Conservation (phyloP, 23 tunicate species). For the Ascidia mentula region DNA sequence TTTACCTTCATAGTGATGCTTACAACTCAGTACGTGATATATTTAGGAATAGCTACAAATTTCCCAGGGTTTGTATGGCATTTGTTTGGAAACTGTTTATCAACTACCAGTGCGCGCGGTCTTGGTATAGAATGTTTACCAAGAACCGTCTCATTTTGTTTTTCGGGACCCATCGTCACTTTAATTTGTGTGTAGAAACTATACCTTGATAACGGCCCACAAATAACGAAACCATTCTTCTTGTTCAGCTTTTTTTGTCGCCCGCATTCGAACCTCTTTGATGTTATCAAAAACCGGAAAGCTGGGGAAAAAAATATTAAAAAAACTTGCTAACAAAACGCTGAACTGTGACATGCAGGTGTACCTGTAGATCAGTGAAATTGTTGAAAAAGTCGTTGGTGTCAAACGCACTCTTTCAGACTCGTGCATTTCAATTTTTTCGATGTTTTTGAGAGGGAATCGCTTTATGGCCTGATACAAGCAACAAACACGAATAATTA, state of each 20-base stretch:
- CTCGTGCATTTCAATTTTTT: not conserved
- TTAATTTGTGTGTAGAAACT: too few relatives aligned
- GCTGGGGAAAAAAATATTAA: not conserved
- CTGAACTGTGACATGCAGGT: not conserved
- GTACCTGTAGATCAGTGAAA: not conserved
- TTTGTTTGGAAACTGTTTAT: too few relatives aligned
- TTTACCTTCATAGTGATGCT: too few relatives aligned
- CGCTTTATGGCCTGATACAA: not conserved
- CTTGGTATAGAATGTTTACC: too few relatives aligned
- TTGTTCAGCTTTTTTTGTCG: conserved; percentile 16
- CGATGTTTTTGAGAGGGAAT: not conserved
- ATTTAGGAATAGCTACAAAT: too few relatives aligned
- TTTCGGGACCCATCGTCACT: too few relatives aligned
- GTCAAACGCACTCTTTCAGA: not conserved
- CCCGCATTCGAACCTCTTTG: conserved; percentile 23
- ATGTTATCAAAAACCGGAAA: not conserved
- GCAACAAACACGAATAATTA: too few relatives aligned
- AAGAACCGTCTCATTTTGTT: too few relatives aligned
- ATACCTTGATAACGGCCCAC: conserved; percentile 24
- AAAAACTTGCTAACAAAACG: not conserved
- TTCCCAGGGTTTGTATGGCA: too few relatives aligned
- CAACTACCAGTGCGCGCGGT: too few relatives aligned
- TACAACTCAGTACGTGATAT: too few relatives aligned
- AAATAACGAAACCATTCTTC: conserved; percentile 41
- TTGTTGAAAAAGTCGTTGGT: not conserved